Evolutionary conservation across 2,113 vertebrate genomes (phyloP).

Genomic region (Holacanthus passer): DNA sequence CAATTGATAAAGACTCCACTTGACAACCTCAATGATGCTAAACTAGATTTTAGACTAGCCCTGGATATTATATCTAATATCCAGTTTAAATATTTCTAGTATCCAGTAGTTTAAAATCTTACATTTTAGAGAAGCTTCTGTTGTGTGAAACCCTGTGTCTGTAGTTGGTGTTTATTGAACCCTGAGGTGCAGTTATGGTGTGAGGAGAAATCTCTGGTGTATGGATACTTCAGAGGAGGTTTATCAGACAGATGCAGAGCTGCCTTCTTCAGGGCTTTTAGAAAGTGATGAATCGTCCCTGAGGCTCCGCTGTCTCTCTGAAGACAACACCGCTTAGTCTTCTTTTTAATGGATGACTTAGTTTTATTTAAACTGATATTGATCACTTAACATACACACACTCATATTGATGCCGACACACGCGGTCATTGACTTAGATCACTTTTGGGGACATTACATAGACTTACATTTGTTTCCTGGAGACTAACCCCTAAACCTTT

Average conservation of each 20-base stretch:
- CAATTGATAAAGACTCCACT: neutral
- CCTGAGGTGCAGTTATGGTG: neutral
- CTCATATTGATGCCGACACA: neutral
- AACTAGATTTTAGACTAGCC: neutral
- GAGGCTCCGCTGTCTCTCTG: neutral
- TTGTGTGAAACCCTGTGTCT: neutral
- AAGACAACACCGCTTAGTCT: neutral
- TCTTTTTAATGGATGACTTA: slow-evolving; percentile 43
- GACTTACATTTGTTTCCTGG: too few species aligned
- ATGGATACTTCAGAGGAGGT: neutral
- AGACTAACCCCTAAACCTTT: too few species aligned
- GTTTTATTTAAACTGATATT: slow-evolving; percentile 30
- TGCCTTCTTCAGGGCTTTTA: slow-evolving; percentile 22
- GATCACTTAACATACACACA: slow-evolving; percentile 17
- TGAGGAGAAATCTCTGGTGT: neutral
- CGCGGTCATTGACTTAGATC: too few species aligned
- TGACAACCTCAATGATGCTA: neutral
- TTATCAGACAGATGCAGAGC: slow-evolving; percentile 5
- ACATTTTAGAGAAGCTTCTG: neutral
- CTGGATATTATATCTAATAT: neutral
- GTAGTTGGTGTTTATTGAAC: too few species aligned
- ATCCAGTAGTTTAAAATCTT: neutral
- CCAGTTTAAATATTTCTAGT: too few species aligned
- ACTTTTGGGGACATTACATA: too few species aligned
- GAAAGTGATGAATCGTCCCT: neutral